Base-by-base conservation (phyloP, 2,797 vertebrate species). In the Rhyacichthys aspro region DNA sequence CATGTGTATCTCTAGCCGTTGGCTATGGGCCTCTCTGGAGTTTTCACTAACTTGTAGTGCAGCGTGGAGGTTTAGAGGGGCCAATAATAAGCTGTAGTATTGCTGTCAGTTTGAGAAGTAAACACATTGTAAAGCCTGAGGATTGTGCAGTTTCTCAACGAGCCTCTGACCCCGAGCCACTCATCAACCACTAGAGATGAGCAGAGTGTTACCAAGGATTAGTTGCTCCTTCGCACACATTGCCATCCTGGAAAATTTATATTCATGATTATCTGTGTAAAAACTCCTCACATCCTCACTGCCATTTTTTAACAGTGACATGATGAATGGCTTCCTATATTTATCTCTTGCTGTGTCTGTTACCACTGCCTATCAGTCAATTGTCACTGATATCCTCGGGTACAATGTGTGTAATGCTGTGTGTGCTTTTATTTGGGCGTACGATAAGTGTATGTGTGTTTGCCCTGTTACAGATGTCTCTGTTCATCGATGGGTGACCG, bases 101-200 rank as follows among this genome's bases (percentile, higher is more conserved):
- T 69, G 80, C 78, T 86, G 87, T 90, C 87, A 86, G 79, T 76
- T 59, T 81, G 81, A 81, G 80, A 72, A 75, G 88, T 89, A 87
- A 89, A 90, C 87, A 86, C 84, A 83, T 81, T 82, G 89, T 88
- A 86, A 86, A 78, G 85, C 86, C 85, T 55, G 64, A 15, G 85
- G 86, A 85, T 63, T 47, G 67, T 55, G 78, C 67, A 76, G 81
- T 75, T 80, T 67, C 77, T 81, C 76, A 75, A 72, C 57, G 75
- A 61, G 78, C 55, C 52, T 56, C 73, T 79, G 85, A 87, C 86
- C 87, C 59, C 41, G 17, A 82, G 84, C 86, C 70, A 72, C 80
- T 86, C 81, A 85, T 88, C 86, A 85, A 86, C 78, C 74, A 80
- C 83, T 1, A 65, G 74, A 86, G 85, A 85, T 76, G 71, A 63